Percentiles rank a stretch among this genome's conserved stretches.
phyloP scores from a whole-genome alignment of 2,888 invertebrate genomes.

The Macaria notata region DNA sequence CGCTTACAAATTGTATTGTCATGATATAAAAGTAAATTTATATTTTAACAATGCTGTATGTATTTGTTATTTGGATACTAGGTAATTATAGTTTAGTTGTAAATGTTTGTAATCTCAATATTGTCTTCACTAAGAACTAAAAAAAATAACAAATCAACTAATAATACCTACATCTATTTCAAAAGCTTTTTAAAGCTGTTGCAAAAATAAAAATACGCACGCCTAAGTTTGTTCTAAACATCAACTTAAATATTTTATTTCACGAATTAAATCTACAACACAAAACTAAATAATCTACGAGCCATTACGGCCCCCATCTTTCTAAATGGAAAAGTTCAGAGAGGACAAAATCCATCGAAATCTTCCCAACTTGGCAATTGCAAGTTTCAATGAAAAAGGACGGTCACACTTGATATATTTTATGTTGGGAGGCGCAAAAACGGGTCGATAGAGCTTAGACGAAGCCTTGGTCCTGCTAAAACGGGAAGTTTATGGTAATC shows the following conservation, averaged over 20 bases:
- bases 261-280: no score
- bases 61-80: no score
- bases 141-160: no score
- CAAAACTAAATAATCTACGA: conserved; percentile 18
- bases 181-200: no score
- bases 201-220: no score
- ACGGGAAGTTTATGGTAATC: conserved; percentile 81
- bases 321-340: conserved; percentile 44
- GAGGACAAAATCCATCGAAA: conserved; percentile 59
- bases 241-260: no score
- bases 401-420: conserved; percentile 65
- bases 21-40: background rate
- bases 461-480: conserved; percentile 70
- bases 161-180: no score
- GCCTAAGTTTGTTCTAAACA: no score
- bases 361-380: conserved; percentile 68
- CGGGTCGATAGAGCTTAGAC: conserved; percentile 77
- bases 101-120: no score
- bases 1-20: no score
- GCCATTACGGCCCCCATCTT: conserved; percentile 30
- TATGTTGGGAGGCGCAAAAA: conserved; percentile 64
- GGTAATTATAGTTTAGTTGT: no score
- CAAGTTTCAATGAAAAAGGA: conserved; percentile 74
- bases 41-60: background rate
- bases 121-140: no score